These are phyloP conservation scores for Petrolisthes manimaculis DNA, from an alignment of 2,888 invertebrate species.

Conservation along the genomic window DNA sequence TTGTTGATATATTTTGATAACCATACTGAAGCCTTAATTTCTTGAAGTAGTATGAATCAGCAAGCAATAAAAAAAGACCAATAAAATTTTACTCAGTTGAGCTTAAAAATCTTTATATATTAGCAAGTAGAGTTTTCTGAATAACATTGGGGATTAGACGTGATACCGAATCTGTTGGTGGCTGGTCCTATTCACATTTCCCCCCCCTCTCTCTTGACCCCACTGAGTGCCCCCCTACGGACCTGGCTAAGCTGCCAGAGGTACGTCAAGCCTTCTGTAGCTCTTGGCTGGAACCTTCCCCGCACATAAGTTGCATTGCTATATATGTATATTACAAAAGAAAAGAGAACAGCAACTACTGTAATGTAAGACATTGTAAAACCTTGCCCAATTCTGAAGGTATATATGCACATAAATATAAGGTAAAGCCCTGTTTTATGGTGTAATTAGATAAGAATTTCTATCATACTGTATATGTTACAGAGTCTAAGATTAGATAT, in stretches of 20 bases:
- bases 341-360: not conserved
- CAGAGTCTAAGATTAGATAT: too few species aligned
- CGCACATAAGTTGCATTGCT: conserved; percentile 24
- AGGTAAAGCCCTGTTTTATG: too few species aligned
- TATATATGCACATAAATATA: too few species aligned
- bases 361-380: too few species aligned
- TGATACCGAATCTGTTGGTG: not conserved
- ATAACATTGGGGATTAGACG: not conserved
- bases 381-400: too few species aligned
- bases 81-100: too few species aligned
- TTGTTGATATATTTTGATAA: too few species aligned
- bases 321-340: not conserved
- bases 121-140: not conserved
- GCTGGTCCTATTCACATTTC: conserved; percentile 56
- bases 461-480: too few species aligned
- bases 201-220: conserved; percentile 45
- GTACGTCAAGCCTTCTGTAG: conserved; percentile 41
- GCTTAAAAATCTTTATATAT: not conserved
- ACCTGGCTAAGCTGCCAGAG: conserved; percentile 57
- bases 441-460: too few species aligned
- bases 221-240: conserved; percentile 60
- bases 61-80: too few species aligned
- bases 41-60: too few species aligned
- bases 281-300: conserved; percentile 48
- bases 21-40: too few species aligned